Percentiles rank a stretch among this genome's conserved stretches.
phyloP scores from a whole-genome alignment of 2,888 invertebrate species.

The Portevinia maculata region DNA sequence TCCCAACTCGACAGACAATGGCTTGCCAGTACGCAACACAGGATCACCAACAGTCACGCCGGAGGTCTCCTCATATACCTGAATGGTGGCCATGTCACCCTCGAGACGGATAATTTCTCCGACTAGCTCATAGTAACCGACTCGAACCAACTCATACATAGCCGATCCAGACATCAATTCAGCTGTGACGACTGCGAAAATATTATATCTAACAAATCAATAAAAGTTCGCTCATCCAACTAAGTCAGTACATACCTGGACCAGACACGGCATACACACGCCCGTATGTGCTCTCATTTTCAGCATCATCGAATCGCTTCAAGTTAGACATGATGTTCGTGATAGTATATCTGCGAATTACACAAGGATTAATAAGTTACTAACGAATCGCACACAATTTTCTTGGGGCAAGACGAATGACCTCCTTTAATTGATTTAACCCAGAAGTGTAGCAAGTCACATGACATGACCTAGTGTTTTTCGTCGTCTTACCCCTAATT shows the following conservation, averaged over 20 bases:
- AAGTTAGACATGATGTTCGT: constrained; percentile 77
- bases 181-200: constrained; percentile 95
- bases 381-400: constrained; percentile 2
- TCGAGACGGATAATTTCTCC: constrained; percentile 99
- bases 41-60: constrained; percentile 99
- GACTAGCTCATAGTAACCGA: constrained; percentile 98
- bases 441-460: constrained; percentile 51
- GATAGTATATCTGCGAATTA: constrained; percentile 41
- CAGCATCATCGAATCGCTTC: constrained; percentile 85
- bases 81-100: constrained; percentile 99
- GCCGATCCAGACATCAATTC: constrained; percentile 99
- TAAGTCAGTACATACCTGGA: constrained; percentile 87
- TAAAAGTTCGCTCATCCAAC: constrained; percentile 15
- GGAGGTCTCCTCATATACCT: constrained; percentile 98
- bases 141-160: constrained; percentile 99
- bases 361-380: constrained; percentile 7
- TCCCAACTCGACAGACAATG: constrained; percentile 98
- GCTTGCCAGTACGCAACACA: constrained; percentile 98
- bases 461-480: constrained; percentile 39
- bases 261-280: constrained; percentile 99
- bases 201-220: constrained; percentile 25
- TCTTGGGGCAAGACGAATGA: constrained; percentile 42
- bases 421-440: constrained; percentile 71
- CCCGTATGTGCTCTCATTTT: constrained; percentile 93
- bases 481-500: constrained; percentile 61